Evolutionary conservation across 2,113 vertebrate genomes (phyloP).

Genomic region (Lagenorhynchus albirostris): DNA sequence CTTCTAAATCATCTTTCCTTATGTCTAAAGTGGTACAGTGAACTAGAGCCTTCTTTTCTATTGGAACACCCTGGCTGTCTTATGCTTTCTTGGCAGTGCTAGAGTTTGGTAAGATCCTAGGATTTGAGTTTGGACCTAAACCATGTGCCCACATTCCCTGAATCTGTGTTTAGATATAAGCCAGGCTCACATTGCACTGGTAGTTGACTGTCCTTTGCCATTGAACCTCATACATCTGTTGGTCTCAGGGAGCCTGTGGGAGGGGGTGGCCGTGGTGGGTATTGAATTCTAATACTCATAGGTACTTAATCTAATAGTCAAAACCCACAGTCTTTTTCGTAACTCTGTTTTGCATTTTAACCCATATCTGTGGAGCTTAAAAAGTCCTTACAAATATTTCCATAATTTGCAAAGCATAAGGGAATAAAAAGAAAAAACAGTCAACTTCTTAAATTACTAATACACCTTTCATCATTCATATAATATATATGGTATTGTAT

Average conservation of each 20-base stretch:
- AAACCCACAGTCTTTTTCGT: background rate
- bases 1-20: background rate
- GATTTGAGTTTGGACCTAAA: background rate
- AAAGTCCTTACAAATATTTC: background rate
- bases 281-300: background rate
- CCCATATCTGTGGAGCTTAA: background rate
- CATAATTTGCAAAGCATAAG: background rate
- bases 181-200: background rate
- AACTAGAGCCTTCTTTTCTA: background rate
- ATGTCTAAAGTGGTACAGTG: background rate
- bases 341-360: background rate
- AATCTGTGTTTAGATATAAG: background rate
- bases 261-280: background rate
- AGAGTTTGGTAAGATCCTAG: background rate
- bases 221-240: background rate
- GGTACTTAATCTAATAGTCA: background rate
- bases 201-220: background rate
- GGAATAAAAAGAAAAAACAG: background rate
- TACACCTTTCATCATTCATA: background rate
- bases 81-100: background rate
- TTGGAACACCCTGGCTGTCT: background rate
- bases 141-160: background rate
- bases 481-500: background rate
- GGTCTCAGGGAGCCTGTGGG: background rate
- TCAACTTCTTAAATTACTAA: background rate